Percentiles rank a stretch among this genome's conserved stretches.
Conservation (phyloP, 2,797 vertebrate genomes). For the Ficedula albicollis region DNA sequence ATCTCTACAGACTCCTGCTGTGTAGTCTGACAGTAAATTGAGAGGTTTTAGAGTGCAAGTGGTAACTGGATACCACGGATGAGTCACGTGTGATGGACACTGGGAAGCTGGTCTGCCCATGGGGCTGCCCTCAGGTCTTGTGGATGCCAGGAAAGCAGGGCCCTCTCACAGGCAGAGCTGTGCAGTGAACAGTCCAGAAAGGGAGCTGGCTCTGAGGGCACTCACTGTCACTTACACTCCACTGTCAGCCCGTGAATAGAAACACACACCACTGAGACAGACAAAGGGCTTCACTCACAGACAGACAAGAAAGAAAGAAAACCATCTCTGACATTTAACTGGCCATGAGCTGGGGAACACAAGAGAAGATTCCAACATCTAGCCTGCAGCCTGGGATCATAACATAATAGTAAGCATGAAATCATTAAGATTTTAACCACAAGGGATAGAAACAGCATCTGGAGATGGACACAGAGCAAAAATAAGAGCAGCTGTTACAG, state of each 20-base stretch:
- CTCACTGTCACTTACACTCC: not conserved
- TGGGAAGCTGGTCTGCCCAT: not conserved
- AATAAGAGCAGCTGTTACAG: not conserved
- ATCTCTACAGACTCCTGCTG: rapidly evolving
- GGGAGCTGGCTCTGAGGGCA: not conserved
- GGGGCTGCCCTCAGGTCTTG: not conserved
- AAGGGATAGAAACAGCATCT: not conserved
- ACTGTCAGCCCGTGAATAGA: not conserved
- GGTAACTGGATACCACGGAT: not conserved
- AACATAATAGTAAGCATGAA: not conserved
- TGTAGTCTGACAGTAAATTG: not conserved
- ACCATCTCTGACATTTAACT: not conserved
- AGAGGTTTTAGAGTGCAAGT: not conserved
- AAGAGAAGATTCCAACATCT: not conserved
- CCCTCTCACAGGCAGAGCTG: not conserved
- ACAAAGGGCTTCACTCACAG: not conserved
- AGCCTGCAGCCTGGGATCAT: not conserved
- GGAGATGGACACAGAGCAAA: not conserved
- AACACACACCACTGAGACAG: not conserved
- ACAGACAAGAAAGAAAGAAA: not conserved
- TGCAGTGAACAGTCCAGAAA: not conserved
- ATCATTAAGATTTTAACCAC: not conserved
- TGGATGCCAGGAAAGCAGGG: not conserved
- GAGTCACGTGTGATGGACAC: not conserved
- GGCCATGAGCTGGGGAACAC: not conserved